These are phyloP conservation scores for Emys orbicularis DNA, from an alignment of 2,797 vertebrate genomes.

Conservation along the genomic window DNA sequence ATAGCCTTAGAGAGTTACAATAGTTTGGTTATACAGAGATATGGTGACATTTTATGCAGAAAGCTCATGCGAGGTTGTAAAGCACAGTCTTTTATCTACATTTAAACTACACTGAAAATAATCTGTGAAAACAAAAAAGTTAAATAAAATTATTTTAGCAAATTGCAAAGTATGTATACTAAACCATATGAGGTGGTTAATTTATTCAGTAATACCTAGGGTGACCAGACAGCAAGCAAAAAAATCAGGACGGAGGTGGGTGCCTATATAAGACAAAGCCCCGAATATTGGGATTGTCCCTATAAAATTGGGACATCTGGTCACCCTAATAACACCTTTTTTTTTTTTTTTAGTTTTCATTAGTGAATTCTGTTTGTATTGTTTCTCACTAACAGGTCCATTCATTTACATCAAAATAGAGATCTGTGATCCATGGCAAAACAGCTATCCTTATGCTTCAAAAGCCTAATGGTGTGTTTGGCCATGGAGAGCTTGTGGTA, in stretches of 20 bases:
- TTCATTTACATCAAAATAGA: background rate
- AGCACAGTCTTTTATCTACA: slow-evolving; percentile 33
- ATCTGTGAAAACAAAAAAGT: slow-evolving; percentile 18
- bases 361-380: background rate
- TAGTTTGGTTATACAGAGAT: slow-evolving; percentile 77
- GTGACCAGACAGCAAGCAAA: too few species aligned
- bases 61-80: slow-evolving; percentile 54
- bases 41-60: slow-evolving; percentile 71
- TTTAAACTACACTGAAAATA: slow-evolving; percentile 58
- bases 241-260: too few species aligned
- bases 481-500: background rate
- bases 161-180: background rate
- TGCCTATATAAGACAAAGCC: too few species aligned
- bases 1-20: slow-evolving; percentile 78
- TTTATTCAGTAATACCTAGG: background rate
- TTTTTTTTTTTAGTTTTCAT: background rate
- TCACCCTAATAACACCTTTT: too few species aligned
- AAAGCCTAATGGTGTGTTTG: background rate
- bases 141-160: slow-evolving; percentile 29
- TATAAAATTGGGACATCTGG: too few species aligned
- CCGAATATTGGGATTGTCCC: too few species aligned
- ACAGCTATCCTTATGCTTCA: rapidly evolving
- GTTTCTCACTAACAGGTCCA: background rate
- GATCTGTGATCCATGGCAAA: background rate
- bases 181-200: background rate